Base-by-base conservation (phyloP, 2,888 invertebrate species). In the Philonicus albiceps region DNA sequence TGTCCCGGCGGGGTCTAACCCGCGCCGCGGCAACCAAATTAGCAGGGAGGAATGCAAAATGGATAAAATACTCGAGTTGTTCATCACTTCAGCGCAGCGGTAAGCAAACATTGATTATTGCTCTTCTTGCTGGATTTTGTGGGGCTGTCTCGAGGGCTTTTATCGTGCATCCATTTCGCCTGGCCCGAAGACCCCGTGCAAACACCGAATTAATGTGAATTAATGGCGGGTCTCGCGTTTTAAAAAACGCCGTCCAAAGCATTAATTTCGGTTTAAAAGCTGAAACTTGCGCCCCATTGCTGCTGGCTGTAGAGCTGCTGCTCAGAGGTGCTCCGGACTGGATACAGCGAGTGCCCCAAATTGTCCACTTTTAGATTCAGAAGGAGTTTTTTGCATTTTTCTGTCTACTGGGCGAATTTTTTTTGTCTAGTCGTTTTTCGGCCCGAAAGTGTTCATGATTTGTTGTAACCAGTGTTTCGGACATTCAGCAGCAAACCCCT, bases 191-290 rank as follows among this genome's bases (percentile, higher is more conserved):
- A 85, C 83, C 75, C 37, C 53, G 49, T 55, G 55, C 86, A 75
- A 75, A 86, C 81, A 86, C 55, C 37, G 55, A 83, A 84, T 83
- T 86, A 86, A 86, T 86, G 83, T 83, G 86, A 64, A 86, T 86
- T 64, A 86, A 86, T 86, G 84, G 76, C 13, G 64, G 27, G 64
- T 27, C 30, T 78, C 84, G 43, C 76, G 55, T 76, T 86, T 84
- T 55, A 81, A 81, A 86, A 86, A 86, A 84, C 40, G 55, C 83
- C 76, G n/a, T 27, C 75, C 55, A 27, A 76, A 86, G 75, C 86
- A 83, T 84, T 86, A 86, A 86, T 86, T 86, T 86, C 55, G 55
- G 83, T 83, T 81, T 83, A 81, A 81, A 81, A 86, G 53, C 40
- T 72, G 74, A 81, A 86, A 83, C 75, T 81, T 27, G 30, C 19